Conservation (phyloP, 1,140 invertebrate species). For the Drosophila persimilis region DNA sequence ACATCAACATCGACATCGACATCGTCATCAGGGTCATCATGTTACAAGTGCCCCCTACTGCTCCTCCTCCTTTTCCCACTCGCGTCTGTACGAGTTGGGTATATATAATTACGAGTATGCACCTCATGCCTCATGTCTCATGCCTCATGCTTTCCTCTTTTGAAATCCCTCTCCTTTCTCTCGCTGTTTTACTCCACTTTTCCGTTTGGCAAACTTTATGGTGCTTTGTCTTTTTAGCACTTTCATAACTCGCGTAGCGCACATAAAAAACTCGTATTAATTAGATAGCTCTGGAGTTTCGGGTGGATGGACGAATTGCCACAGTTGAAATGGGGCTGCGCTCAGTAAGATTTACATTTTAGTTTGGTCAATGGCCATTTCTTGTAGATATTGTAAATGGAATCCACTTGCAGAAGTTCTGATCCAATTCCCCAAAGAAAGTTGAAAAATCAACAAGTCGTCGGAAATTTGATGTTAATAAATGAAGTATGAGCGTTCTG, state of each 20-base stretch:
- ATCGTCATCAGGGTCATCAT: constrained; percentile 65
- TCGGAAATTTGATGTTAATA: no score
- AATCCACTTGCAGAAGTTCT: no score
- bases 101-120: not conserved
- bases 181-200: constrained; percentile 23
- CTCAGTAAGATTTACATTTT: no score
- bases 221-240: constrained; percentile 20
- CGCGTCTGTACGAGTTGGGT: not conserved
- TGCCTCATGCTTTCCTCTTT: no score
- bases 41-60: constrained; percentile 29
- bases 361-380: no score
- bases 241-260: constrained; percentile 25
- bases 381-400: no score
- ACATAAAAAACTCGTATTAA: not conserved
- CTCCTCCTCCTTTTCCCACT: no score
- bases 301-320: not conserved
- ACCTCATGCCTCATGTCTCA: no score
- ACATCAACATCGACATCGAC: constrained; percentile 3
- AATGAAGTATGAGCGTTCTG: no score
- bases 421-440: no score
- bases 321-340: no score
- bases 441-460: no score
- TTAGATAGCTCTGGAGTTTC: constrained; percentile 6
- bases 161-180: not conserved
- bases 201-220: constrained; percentile 14